Conservation (phyloP, 2,113 vertebrate species). For the Otocyon megalotis region DNA sequence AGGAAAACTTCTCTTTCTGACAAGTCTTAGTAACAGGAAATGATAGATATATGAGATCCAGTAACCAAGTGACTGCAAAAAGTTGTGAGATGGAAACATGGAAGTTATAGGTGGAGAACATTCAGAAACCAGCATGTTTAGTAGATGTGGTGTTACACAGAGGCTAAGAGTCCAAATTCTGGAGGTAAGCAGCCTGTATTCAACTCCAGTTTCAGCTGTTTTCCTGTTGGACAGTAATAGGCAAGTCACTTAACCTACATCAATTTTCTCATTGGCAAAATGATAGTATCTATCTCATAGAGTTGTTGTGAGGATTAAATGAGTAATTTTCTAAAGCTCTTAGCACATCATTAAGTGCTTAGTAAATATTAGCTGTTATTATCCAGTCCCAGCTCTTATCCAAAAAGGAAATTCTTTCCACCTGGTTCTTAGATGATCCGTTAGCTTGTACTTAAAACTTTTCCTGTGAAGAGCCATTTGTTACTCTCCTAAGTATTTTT, state of each 20-base stretch:
- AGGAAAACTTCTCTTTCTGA: slow-evolving; percentile 15
- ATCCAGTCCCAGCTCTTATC: neutral
- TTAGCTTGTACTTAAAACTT: neutral
- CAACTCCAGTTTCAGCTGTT: neutral
- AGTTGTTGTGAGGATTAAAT: slow-evolving; percentile 18
- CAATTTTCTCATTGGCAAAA: slow-evolving; percentile 25
- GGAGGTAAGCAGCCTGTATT: neutral
- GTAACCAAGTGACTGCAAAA: neutral
- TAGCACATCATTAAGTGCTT: slow-evolving; percentile 12
- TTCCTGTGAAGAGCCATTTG: neutral
- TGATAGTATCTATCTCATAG: neutral
- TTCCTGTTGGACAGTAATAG: neutral
- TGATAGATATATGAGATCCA: neutral
- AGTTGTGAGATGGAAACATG: neutral
- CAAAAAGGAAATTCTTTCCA: slow-evolving; percentile 51
- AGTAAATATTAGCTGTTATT: slow-evolving; percentile 46
- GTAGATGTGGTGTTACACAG: neutral
- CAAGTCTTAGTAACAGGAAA: neutral
- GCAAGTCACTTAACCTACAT: neutral
- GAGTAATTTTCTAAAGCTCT: slow-evolving; percentile 43
- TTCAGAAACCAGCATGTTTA: neutral
- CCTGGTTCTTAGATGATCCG: neutral
- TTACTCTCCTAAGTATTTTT: neutral
- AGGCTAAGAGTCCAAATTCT: neutral
- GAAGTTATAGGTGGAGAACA: neutral